phyloP scores from a whole-genome alignment of 2,797 vertebrate genomes.

The Enteromius afrohamiltoni region DNA sequence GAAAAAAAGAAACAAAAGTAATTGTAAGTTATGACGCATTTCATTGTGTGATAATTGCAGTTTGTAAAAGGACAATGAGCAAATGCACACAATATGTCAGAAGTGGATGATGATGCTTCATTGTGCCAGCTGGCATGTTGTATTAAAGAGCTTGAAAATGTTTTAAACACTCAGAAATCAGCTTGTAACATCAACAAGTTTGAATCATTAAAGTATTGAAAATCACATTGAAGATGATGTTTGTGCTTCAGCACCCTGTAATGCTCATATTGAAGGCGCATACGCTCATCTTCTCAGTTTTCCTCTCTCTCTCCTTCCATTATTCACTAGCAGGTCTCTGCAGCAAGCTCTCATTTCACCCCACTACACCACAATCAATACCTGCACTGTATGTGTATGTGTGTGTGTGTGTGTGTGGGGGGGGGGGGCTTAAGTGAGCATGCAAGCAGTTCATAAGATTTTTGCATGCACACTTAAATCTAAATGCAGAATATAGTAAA shows the following conservation, averaged over 20 bases:
- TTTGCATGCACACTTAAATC: slow-evolving; percentile 1
- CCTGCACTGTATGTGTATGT: slow-evolving; percentile 24
- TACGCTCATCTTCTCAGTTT: neutral
- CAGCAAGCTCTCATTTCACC: slow-evolving; percentile 27
- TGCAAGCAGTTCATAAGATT: slow-evolving; percentile 5
- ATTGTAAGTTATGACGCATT: slow-evolving; percentile 15
- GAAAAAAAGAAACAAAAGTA: neutral
- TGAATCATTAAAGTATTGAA: neutral
- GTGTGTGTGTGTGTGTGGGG: too few species aligned
- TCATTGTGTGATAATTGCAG: neutral
- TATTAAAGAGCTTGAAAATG: slow-evolving; percentile 12
- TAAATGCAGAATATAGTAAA: neutral
- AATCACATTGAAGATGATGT: neutral
- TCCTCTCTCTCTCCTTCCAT: slow-evolving; percentile 16
- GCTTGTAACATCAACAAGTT: neutral
- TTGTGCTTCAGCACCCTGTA: neutral
- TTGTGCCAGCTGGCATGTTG: slow-evolving; percentile 17
- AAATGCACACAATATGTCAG: slow-evolving; percentile 24
- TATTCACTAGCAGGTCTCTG: slow-evolving; percentile 39
- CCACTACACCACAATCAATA: slow-evolving; percentile 55
- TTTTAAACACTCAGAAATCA: slow-evolving; percentile 20
- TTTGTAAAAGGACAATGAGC: slow-evolving; percentile 28
- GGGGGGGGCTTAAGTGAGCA: neutral
- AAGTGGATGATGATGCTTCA: slow-evolving; percentile 13
- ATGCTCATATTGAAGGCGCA: slow-evolving; percentile 6